phyloP scores from a whole-genome alignment of 2,888 invertebrate species.

The Helobdella robusta region DNA sequence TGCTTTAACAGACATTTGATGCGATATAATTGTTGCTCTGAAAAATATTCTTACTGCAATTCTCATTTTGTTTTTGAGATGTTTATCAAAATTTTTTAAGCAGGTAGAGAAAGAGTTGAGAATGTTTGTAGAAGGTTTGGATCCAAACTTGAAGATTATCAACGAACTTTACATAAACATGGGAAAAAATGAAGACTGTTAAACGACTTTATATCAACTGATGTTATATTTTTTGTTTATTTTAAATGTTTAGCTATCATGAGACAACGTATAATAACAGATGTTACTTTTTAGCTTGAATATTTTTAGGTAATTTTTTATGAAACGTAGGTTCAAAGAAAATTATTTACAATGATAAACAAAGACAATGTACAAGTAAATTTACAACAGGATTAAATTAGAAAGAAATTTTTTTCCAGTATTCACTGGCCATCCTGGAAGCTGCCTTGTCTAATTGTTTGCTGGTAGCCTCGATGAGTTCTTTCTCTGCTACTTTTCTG shows the following conservation, averaged over 20 bases:
- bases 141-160: conserved; percentile 19
- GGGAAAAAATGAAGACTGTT: conserved; percentile 23
- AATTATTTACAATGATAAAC: no score
- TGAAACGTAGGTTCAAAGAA: no score
- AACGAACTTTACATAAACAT: conserved; percentile 23
- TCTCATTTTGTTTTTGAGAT: not conserved
- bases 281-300: no score
- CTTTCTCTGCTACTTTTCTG: conserved; percentile 40
- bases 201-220: no score
- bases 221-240: no score
- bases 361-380: no score
- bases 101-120: conserved; percentile 17
- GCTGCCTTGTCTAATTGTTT: conserved; percentile 42
- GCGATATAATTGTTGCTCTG: not conserved
- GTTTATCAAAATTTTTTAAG: no score
- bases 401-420: conserved; percentile 27
- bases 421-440: conserved; percentile 41
- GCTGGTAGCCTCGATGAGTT: conserved; percentile 39
- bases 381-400: no score
- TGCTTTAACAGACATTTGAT: not conserved
- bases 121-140: conserved; percentile 13
- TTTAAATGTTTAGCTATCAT: no score
- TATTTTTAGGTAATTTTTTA: no score
- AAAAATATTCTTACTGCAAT: not conserved
- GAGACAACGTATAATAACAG: no score